Evolutionary conservation across 1,140 invertebrate species (phyloP), one percentile per base, ranked within the genome.

Genomic region (Ceratina japonica): DNA sequence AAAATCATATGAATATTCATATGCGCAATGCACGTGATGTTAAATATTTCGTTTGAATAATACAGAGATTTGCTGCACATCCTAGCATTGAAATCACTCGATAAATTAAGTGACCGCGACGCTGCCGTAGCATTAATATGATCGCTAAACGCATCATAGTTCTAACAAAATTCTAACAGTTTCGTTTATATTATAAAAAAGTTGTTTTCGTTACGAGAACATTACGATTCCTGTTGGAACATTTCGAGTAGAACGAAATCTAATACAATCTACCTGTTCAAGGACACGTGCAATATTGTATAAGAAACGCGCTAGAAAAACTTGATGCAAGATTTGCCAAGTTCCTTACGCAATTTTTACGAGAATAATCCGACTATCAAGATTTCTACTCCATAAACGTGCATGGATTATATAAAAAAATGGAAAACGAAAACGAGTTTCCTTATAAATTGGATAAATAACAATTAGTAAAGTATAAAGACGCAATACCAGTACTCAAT

Each of bases 1-100:
- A 8, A 31, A 78, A 64, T 27, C 2, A 13, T 15, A 49, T 22
- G 13, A 5, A 27, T 58, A 7, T 13, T 3, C 12, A 54, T 59
- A 37, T 59, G 2, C 18, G 27, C 22, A 70, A 70, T n/a, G 3
- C 7, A 16, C 18, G 3, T 59, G 51, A 24, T 51, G 18, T 77
- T 61, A 62, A 59, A 72, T 72, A 22, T 62, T 64, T 62, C 24
- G 37, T 52, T 59, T 68, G 54, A 76, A n/a, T 16, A 71, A 70
- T 65, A 58, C 49, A 37, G 51, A 64, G 62, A 74, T 74, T 59
- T 74, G n/a, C 52, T 74, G 78, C 66, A 79, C 54, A 79, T 85
- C 87, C 89, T 84, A 70, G 89, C 89, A 83, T 90, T 90, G 89
- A 90, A 90, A 86, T 90, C 89, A 86, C 85, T 64, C 78, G 78